phyloP scores from a whole-genome alignment of 2,888 invertebrate species.

The Apamea monoglypha region DNA sequence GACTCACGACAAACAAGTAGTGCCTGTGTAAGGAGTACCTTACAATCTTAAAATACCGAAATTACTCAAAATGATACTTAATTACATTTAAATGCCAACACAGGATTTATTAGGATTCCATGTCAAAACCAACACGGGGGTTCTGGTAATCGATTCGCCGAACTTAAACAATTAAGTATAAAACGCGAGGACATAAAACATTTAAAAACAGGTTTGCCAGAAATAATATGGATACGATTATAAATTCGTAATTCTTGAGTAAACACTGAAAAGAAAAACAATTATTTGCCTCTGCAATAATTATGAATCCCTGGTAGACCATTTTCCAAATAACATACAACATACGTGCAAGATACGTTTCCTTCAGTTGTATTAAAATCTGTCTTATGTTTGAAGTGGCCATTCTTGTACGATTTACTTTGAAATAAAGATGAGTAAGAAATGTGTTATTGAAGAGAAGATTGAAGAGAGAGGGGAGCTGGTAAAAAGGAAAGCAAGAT shows the following conservation, averaged over 20 bases:
- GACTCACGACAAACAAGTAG: not conserved
- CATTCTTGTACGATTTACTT: not conserved
- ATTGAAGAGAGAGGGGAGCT: not conserved
- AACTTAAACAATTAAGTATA: slow-evolving; percentile 44
- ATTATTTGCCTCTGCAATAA: not conserved
- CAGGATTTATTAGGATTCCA: slow-evolving; percentile 36
- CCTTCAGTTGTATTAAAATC: not conserved
- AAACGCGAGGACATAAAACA: slow-evolving; percentile 28
- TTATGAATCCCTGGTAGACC: not conserved
- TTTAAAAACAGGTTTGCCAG: slow-evolving; percentile 47
- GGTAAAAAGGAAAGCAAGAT: not conserved
- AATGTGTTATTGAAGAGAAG: not conserved
- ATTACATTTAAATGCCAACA: slow-evolving; percentile 20
- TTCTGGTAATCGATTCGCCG: slow-evolving; percentile 55
- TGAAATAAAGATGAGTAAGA: not conserved
- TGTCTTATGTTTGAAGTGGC: not conserved
- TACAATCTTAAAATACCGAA: slow-evolving; percentile 1
- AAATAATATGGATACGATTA: slow-evolving; percentile 30
- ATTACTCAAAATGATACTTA: slow-evolving; percentile 22
- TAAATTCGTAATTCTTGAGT: slow-evolving; percentile 17
- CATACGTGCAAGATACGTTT: not conserved
- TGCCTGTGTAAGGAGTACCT: not conserved
- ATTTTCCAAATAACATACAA: not conserved
- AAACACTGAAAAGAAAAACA: not conserved
- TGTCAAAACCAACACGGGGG: slow-evolving; percentile 30